Conservation (phyloP, 2,113 vertebrate genomes). For the Scomber colias region DNA sequence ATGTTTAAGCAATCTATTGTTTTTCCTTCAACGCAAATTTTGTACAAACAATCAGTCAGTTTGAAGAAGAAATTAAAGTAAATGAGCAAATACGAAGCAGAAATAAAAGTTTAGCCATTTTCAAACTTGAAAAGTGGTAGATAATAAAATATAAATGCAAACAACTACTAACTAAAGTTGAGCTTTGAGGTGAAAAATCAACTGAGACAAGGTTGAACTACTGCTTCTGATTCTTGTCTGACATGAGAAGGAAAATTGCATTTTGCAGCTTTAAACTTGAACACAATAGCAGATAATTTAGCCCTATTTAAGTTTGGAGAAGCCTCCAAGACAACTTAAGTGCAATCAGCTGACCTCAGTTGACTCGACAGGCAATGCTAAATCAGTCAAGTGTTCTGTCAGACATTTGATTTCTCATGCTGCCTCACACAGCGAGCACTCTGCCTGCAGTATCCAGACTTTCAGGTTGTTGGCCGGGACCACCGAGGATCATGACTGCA, state of each 20-base stretch:
- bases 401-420: not conserved
- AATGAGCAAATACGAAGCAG: too few species aligned
- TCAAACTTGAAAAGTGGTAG: too few species aligned
- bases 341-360: constrained; percentile 25
- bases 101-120: too few species aligned
- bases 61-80: too few species aligned
- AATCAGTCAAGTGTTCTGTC: not conserved
- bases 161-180: not conserved
- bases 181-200: not conserved
- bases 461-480: constrained; percentile 7
- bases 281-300: not conserved
- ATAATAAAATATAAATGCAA: too few species aligned
- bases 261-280: not conserved
- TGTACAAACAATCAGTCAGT: too few species aligned
- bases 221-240: not conserved
- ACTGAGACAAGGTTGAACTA: not conserved
- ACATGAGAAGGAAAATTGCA: not conserved
- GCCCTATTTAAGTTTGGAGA: not conserved
- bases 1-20: not conserved
- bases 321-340: not conserved
- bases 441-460: not conserved
- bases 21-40: too few species aligned
- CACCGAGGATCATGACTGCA: constrained; percentile 10
- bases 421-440: constrained; percentile 1
- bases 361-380: not conserved